These are phyloP conservation scores for Gonioctena quinquepunctata DNA, from an alignment of 1,140 invertebrate genomes.

Conservation along the genomic window DNA sequence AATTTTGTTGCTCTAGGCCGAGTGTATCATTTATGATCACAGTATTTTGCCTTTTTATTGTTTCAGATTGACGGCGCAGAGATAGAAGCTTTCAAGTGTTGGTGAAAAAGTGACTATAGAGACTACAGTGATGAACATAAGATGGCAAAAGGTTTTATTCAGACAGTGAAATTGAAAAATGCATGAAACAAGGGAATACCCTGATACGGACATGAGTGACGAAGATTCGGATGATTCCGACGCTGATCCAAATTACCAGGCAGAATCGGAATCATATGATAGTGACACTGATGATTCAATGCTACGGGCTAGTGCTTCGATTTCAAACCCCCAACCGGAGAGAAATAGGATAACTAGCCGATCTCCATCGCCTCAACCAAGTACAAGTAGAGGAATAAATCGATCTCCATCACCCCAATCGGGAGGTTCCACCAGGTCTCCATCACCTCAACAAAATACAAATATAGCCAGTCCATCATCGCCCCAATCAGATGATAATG, in stretches of 20 bases:
- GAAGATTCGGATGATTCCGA: background rate
- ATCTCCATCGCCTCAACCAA: conserved; percentile 10
- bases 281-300: background rate
- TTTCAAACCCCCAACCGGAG: background rate
- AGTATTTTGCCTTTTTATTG: conserved; percentile 8
- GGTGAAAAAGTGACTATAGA: background rate
- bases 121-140: background rate
- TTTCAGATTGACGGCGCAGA: conserved; percentile 14
- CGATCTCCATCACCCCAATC: background rate
- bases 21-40: conserved; percentile 10
- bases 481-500: background rate
- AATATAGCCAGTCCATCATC: background rate
- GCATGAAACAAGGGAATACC: background rate
- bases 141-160: background rate
- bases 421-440: background rate
- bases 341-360: background rate
- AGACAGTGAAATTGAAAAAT: background rate
- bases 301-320: background rate
- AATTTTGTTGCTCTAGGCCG: background rate
- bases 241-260: background rate
- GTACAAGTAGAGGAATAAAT: background rate
- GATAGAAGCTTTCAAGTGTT: background rate
- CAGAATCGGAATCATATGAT: background rate
- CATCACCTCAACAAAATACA: background rate
- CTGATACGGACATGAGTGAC: conserved; percentile 4